Conservation (phyloP, 2,888 invertebrate genomes). For the Troides oblongomaculatus region DNA sequence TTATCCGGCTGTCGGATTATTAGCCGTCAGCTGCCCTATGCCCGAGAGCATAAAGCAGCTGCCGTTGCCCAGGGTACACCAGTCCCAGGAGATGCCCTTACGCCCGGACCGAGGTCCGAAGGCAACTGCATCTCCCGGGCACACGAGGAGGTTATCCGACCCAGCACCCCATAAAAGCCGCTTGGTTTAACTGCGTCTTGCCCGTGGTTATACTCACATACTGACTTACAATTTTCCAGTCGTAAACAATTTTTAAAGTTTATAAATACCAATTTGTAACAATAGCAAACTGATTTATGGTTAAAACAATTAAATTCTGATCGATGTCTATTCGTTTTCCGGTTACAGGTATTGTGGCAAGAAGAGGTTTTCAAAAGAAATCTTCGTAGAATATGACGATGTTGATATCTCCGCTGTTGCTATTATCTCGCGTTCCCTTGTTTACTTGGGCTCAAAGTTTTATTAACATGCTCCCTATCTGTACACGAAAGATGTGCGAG, state of each 20-base stretch:
- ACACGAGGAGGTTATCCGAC: no score
- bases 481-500: constrained; percentile 37
- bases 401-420: constrained; percentile 41
- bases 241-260: constrained; percentile 53
- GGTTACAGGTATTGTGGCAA: constrained; percentile 14
- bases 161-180: constrained; percentile 42
- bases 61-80: no score
- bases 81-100: no score
- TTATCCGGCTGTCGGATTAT: no score
- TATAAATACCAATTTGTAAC: constrained; percentile 46
- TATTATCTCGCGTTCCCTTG: constrained; percentile 52
- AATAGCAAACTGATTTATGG: constrained; percentile 53
- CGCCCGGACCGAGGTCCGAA: no score
- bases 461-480: constrained; percentile 47
- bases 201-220: constrained; percentile 48
- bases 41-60: no score
- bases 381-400: neutral
- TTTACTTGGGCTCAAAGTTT: constrained; percentile 57
- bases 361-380: constrained; percentile 15
- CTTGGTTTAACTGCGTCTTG: constrained; percentile 56
- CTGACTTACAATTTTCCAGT: constrained; percentile 45
- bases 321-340: constrained; percentile 46
- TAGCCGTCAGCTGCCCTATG: no score
- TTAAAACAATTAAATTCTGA: constrained; percentile 52
- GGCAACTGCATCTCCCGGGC: no score